Base-by-base conservation (phyloP, 2,888 invertebrate species). In the Acronicta aceris region DNA sequence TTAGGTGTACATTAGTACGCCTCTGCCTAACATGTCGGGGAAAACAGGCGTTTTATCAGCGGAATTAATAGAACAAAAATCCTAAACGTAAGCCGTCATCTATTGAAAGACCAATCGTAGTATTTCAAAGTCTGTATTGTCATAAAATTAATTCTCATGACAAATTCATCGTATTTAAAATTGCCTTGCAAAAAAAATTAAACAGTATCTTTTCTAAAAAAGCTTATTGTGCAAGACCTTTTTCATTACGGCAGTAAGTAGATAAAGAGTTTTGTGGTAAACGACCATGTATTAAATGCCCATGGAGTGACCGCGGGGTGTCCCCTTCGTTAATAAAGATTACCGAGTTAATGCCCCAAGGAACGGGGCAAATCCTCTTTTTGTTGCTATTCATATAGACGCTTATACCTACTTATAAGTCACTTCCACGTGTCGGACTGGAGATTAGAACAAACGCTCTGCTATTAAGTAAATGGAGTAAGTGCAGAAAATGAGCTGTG, bases 311-410 rank as follows among this genome's bases (percentile, higher is more conserved):
- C 62, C 38, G 61, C 54, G 58, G 72, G 65, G 74, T 76, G 71
- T 65, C 78, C 78, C 71, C 68, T 82, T 74, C 81, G 78, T 83
- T 83, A 84, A 83, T 84, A 84, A 83, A 81, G 84, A 83, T 84
- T 84, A 82, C 78, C 51, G 56, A 76, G 81, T 80, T 83, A 79
- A 82, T 82, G 65, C 76, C 72, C 55, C 59, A 59, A 72, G 69
- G 58, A 68, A 61, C 49, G 59, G 46, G 55, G 60, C 51, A 60
- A 74, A 68, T 55, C 70, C 70, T 65, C 68, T 78, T 78, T 76
- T 78, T 78, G 70, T 70, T 66, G 52, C 54, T 67, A 49, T 54
- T 41, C 57, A 41, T 67, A 55, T 57, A 64, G 15, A 43, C 9
- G 17, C 38, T 13, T 38, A 36, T n/a, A n/a, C n/a, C 38, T 51